These are phyloP conservation scores for Enteromius paludinosus DNA, from an alignment of 2,797 vertebrate genomes.

Conservation along the genomic window DNA sequence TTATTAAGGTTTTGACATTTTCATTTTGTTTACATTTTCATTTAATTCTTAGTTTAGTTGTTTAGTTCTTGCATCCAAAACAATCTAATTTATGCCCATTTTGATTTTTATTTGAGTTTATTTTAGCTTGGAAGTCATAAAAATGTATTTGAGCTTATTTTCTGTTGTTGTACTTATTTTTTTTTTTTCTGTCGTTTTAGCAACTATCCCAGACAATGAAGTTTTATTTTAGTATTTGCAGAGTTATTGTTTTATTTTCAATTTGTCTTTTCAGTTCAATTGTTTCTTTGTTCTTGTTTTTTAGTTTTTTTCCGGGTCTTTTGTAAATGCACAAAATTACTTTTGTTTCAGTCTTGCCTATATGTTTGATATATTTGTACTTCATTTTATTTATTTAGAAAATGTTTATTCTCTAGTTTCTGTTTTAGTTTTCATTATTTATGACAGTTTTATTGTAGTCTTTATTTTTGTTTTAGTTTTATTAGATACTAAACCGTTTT, in stretches of 20 bases:
- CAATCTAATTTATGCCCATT: neutral
- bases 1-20: neutral
- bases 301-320: too few relatives aligned
- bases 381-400: neutral
- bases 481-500: neutral
- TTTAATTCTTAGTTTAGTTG: neutral
- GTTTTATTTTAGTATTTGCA: neutral
- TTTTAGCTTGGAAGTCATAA: neutral
- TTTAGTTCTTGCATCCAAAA: too few relatives aligned
- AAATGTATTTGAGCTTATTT: neutral
- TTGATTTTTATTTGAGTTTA: neutral
- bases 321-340: neutral
- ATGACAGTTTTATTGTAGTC: neutral
- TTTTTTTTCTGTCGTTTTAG: neutral
- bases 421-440: neutral
- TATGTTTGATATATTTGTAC: neutral
- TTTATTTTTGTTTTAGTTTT: neutral
- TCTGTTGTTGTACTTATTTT: neutral
- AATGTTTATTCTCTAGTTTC: neutral
- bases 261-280: neutral
- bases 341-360: neutral
- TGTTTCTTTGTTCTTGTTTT: neutral
- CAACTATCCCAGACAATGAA: neutral
- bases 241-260: neutral
- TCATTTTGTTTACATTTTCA: neutral